These are phyloP conservation scores for Serranus cabrilla DNA, from an alignment of 2,797 vertebrate species.

Conservation along the genomic window DNA sequence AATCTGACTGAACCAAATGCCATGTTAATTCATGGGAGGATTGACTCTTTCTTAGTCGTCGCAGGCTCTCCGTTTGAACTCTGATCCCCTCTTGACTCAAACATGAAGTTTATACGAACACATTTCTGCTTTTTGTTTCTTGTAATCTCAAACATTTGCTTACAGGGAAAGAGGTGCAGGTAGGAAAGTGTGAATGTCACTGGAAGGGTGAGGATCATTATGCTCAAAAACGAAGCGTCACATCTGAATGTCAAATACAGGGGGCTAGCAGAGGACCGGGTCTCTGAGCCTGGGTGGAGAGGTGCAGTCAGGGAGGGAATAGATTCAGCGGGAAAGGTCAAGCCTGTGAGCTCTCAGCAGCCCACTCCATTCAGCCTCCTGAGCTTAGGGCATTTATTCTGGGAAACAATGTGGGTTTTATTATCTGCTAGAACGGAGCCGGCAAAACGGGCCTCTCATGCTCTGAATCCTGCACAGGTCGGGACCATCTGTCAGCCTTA, in stretches of 20 bases:
- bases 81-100: conserved; percentile 18
- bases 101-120: conserved; percentile 19
- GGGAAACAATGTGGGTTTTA: conserved; percentile 84
- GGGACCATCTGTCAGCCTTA: conserved; percentile 85
- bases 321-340: conserved; percentile 80
- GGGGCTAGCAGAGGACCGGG: conserved; percentile 58
- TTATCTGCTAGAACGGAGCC: conserved; percentile 81
- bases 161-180: conserved; percentile 44
- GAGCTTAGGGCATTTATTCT: conserved; percentile 81
- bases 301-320: conserved; percentile 72
- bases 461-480: conserved; percentile 86
- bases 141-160: conserved; percentile 59
- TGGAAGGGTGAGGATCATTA: conserved; percentile 74
- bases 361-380: conserved; percentile 75
- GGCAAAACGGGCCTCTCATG: conserved; percentile 80
- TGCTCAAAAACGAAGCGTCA: conserved; percentile 59
- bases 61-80: conserved; percentile 34
- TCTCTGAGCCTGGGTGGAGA: conserved; percentile 68
- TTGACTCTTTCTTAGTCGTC: conserved; percentile 1
- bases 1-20: conserved; percentile 41
- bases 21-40: conserved; percentile 26
- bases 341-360: conserved; percentile 77
- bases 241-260: conserved; percentile 79
- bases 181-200: conserved; percentile 69
- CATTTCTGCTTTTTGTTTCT: conserved; percentile 48